Evolutionary conservation across 2,888 invertebrate genomes (phyloP), one percentile per base, ranked within the genome.

Genomic region (Athrips mouffetella): DNA sequence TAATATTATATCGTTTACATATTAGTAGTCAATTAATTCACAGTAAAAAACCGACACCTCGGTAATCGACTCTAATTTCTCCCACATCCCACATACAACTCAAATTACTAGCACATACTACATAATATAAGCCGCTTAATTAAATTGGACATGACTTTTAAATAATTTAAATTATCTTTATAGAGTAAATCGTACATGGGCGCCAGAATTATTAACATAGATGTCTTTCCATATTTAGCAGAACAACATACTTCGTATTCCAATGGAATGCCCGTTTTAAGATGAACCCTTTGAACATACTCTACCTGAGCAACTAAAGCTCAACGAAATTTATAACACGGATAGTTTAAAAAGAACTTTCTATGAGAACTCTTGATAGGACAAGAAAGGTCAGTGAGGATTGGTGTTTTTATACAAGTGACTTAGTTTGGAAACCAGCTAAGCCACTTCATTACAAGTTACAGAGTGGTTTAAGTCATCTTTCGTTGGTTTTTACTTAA

Each of bases 71-170:
- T 30, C 27, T 31, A 30, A 39, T 39, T 40, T 39, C 20, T 20
- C 31, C 29, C 25, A 11, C 58, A 61, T 63, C 69, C 70, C 65
- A 70, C 67, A 48, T 54, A 48, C 29, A 39, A 37, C 10, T 29
- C 46, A 49, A 56, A 62, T 60, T 58, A 61, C 62, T 56, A 33
- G 53, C 62, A 29, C 39, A 27, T 44, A 27, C 29, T 13, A 18
- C 18, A 29, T 29, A 16, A 63, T 59, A 49, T 54, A 53, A n/a
- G 53, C 49, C 47, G 33, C 54, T 64, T 67, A 61, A 70, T 70
- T 71, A 64, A 54, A 58, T 58, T 63, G 60, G 64, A 68, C 63
- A 65, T 54, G 64, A 55, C 65, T 70, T 57, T 59, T 50, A 62
- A 65, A 65, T 64, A 63, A 59, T 57, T 63, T 21, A 37, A 37